Evolutionary conservation across 2,888 invertebrate species (phyloP), one percentile per base, ranked within the genome.

Genomic region (Onthophagus sagittarius): DNA sequence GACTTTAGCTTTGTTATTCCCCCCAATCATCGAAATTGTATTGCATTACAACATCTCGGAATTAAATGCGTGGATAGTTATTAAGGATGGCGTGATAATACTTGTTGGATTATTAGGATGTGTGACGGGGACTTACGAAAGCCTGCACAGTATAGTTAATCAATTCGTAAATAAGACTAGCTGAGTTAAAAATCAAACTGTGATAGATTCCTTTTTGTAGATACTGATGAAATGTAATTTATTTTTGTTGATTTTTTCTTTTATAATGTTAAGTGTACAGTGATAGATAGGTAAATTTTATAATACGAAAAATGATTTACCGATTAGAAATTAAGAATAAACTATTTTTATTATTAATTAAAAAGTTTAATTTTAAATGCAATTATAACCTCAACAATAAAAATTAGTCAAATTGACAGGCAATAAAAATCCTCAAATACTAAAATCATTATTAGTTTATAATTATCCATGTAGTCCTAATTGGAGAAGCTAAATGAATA

Each of bases 1-100:
- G 4, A 91, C 94, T 0, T 86, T 98, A 76, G 96, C 96, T 0
- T 88, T 98, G 62, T 88, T 97, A 63, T 94, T 97, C 82, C 97
- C 97, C 0, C 94, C 97, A 0, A 88, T 96, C 73, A 91, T 97
- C 76, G 94, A 97, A 80, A 86, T 96, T 77, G 92, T 95, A 4
- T 88, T 90, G 0, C 86, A 88, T 74, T 92, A 91, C 81, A 90
- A 90, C 77, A 89, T 88, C 69, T 85, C 88, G 0, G 88, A 88
- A 14, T 84, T 88, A 0, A 85, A 88, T 0, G 84, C 87, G 0
- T 53, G 80, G 4, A 83, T 84, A 70, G 83, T 89, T 65, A 81
- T 88, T 0, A 93, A 94, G 81, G 89, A 94, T 81, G 77, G 86
- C 5, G 63, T 88, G 11, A 93, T 94, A 71, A 86, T 94, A n/a